Conservation (phyloP, 2,797 vertebrate genomes). For the Eospalax fontanierii region DNA sequence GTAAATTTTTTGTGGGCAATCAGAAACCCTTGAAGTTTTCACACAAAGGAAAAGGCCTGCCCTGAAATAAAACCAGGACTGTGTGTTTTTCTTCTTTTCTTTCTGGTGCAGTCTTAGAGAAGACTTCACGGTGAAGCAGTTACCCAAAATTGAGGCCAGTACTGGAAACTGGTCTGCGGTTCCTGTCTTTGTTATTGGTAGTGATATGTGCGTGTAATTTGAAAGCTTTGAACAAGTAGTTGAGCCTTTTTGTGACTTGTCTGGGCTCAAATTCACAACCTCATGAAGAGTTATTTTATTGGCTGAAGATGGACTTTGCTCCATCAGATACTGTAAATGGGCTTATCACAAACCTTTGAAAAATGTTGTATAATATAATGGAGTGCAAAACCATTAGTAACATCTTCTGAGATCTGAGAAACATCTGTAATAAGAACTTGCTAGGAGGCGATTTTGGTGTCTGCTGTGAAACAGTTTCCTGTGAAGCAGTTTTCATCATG, state of each 20-base stretch:
- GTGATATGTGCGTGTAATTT: neutral
- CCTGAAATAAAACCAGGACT: neutral
- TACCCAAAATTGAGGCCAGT: neutral
- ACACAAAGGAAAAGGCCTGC: neutral
- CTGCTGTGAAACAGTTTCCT: slow-evolving; percentile 36
- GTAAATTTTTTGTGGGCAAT: slow-evolving; percentile 7
- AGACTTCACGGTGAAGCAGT: neutral
- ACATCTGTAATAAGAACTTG: neutral
- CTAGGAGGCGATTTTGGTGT: neutral
- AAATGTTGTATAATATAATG: neutral
- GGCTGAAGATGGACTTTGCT: slow-evolving; percentile 42
- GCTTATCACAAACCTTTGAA: neutral
- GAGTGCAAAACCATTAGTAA: neutral
- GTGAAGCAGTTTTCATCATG: neutral
- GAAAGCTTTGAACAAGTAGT: slow-evolving; percentile 26
- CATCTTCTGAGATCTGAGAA: neutral
- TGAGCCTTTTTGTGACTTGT: slow-evolving; percentile 51
- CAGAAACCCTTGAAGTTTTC: slow-evolving; percentile 35
- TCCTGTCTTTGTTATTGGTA: neutral
- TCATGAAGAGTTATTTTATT: slow-evolving; percentile 28
- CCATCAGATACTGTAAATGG: slow-evolving; percentile 16
- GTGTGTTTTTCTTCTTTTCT: neutral
- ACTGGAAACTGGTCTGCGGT: neutral
- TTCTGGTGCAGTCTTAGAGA: neutral
- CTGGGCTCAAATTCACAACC: slow-evolving; percentile 30